Evolutionary conservation across 2,888 invertebrate species (phyloP), one percentile per base, ranked within the genome.

Genomic region (Drosophila paramelanica): DNA sequence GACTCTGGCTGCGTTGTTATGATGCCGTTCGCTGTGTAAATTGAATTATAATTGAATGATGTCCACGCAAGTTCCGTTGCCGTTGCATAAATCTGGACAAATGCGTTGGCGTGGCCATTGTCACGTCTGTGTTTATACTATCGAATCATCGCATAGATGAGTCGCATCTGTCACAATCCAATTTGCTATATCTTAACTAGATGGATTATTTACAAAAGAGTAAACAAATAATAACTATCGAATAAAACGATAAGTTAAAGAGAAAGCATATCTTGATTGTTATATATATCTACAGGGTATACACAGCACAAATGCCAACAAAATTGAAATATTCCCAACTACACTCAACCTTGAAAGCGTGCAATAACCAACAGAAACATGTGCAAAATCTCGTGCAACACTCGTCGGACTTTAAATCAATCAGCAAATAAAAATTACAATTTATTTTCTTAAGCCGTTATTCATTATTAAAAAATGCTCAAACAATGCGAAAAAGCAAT

Each of bases 11-110:
- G 66, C 4, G 3, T 23, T 23, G 50, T 49, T 72, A 53, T 57
- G 70, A 46, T 66, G 72, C 62, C 53, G 67, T 67, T 57, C 47
- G 55, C 64, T 77, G 65, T 69, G 77, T 67, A 79, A 79, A 76
- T 73, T 71, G 73, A 85, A 69, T 67, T 77, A 73, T 81, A 82
- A 81, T 81, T 81, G 79, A 88, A 85, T 85, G 41, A 81, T 61
- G 61, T 61, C 65, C 65, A 70, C 60, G 66, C 73, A 65, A 45
- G 53, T 62, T 41, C 45, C 55, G 31, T 39, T 31, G 14, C n/a
- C 67, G 49, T 14, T 61, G 49, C n/a, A 50, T 41, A 45, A 45
- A 23, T 25, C 64, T 45, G 17, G 1, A n/a, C 38, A 8, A n/a
- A 11, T 7, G 39, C 5, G 14, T 27, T 6, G 27, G n/a, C 13